These are phyloP conservation scores for Drosophila cognata DNA, from an alignment of 2,888 invertebrate genomes.

Conservation along the genomic window DNA sequence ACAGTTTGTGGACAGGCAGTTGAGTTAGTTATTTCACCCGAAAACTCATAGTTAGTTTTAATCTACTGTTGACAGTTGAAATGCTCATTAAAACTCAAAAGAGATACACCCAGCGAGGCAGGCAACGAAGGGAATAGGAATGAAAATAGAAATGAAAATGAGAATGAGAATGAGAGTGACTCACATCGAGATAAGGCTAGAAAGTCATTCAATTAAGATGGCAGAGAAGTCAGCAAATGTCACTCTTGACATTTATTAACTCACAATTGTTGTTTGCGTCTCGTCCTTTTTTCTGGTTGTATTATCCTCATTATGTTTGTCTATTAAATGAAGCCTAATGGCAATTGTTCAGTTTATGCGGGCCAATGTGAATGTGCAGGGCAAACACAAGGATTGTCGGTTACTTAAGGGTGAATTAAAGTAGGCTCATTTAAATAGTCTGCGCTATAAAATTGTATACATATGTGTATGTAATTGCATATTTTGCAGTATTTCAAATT, in stretches of 20 bases:
- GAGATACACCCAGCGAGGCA: conserved; percentile 6
- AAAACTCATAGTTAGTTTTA: conserved; percentile 47
- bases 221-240: conserved; percentile 53
- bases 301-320: conserved; percentile 11
- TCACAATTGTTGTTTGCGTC: conserved; percentile 59
- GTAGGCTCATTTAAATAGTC: neutral
- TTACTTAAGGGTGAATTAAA: neutral
- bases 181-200: conserved; percentile 59
- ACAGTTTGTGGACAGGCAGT: neutral
- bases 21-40: conserved; percentile 33
- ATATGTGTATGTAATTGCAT: neutral
- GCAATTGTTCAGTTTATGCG: conserved; percentile 48
- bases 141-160: neutral
- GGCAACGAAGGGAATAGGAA: conserved; percentile 1
- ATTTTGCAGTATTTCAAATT: neutral
- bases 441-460: neutral
- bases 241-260: conserved; percentile 77
- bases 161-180: conserved; percentile 21
- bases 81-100: conserved; percentile 62
- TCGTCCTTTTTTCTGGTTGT: conserved; percentile 19
- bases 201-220: conserved; percentile 70
- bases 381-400: neutral
- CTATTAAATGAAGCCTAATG: conserved; percentile 20
- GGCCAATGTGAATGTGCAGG: conserved; percentile 39
- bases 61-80: conserved; percentile 69